phyloP scores from a whole-genome alignment of 2,797 vertebrate species.

The Pseudochromis fuscus region DNA sequence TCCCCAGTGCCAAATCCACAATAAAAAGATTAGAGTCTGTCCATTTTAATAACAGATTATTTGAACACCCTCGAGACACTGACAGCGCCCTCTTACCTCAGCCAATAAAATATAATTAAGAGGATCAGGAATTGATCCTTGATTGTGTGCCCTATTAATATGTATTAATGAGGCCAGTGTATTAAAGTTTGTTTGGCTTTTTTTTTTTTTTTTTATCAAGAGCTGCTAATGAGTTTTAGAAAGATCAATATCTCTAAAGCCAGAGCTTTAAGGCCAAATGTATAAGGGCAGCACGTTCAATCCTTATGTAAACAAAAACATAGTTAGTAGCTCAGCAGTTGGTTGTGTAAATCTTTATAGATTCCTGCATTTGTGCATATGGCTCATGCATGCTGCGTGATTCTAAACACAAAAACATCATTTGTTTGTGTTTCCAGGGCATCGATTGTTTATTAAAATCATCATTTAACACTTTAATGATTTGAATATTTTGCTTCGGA shows the following conservation, averaged over 20 bases:
- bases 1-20: constrained; percentile 40
- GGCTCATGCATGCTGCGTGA: constrained; percentile 3
- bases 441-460: constrained; percentile 49
- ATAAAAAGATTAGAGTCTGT: constrained; percentile 63
- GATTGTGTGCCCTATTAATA: constrained; percentile 80
- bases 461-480: constrained; percentile 48
- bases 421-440: constrained; percentile 19
- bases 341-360: constrained; percentile 6
- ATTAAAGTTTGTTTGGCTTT: constrained; percentile 72
- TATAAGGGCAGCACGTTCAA: constrained; percentile 41
- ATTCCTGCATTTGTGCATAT: not conserved
- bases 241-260: constrained; percentile 79
- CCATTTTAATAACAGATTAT: constrained; percentile 72
- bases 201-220: constrained; percentile 68
- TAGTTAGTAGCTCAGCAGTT: constrained; percentile 15
- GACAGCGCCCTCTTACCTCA: constrained; percentile 63
- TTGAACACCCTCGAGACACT: constrained; percentile 62
- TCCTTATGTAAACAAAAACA: constrained; percentile 41
- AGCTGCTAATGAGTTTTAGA: constrained; percentile 80
- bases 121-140: constrained; percentile 81
- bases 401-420: not conserved
- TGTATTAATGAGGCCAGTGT: constrained; percentile 80
- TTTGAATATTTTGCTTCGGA: constrained; percentile 60
- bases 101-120: constrained; percentile 82
- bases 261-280: constrained; percentile 60